phyloP scores from a whole-genome alignment of 1,140 invertebrate genomes.

The Panagrolaimus sp. region DNA sequence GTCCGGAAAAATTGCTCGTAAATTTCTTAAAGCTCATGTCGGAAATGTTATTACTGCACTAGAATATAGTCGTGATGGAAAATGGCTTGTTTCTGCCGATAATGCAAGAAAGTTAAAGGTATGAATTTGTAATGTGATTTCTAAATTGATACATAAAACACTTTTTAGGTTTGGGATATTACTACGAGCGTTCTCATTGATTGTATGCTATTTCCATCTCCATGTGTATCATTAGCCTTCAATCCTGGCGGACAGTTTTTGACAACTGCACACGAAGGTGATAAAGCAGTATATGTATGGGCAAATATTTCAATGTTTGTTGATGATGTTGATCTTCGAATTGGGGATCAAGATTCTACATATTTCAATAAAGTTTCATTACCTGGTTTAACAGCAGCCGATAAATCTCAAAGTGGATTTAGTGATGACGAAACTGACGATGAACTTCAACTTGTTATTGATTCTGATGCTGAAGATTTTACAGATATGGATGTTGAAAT shows the following conservation, averaged over 20 bases:
- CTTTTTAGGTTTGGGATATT: constrained; percentile 48
- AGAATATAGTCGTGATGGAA: constrained; percentile 77
- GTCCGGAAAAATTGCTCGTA: constrained; percentile 72
- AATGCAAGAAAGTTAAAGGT: constrained; percentile 75
- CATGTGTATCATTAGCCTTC: constrained; percentile 77
- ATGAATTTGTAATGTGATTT: constrained; percentile 18
- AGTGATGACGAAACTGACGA: constrained; percentile 38
- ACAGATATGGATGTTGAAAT: constrained; percentile 38
- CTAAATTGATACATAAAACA: constrained; percentile 6
- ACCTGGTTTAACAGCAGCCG: constrained; percentile 61
- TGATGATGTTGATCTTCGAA: constrained; percentile 71
- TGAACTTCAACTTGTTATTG: constrained; percentile 43
- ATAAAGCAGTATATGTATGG: constrained; percentile 88
- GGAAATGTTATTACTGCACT: constrained; percentile 47
- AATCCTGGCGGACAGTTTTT: constrained; percentile 84
- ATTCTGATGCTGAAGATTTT: constrained; percentile 49
- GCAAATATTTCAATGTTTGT: constrained; percentile 77
- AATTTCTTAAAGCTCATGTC: constrained; percentile 72
- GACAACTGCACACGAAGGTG: constrained; percentile 78
- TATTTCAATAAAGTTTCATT: constrained; percentile 63
- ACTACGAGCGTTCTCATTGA: constrained; percentile 60
- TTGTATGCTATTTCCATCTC: constrained; percentile 66
- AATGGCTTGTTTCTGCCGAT: constrained; percentile 80
- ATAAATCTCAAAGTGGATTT: background rate
- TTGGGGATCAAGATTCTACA: constrained; percentile 67